These are phyloP conservation scores for Hystrix cristata DNA, from an alignment of 2,113 vertebrate species.

Conservation along the genomic window DNA sequence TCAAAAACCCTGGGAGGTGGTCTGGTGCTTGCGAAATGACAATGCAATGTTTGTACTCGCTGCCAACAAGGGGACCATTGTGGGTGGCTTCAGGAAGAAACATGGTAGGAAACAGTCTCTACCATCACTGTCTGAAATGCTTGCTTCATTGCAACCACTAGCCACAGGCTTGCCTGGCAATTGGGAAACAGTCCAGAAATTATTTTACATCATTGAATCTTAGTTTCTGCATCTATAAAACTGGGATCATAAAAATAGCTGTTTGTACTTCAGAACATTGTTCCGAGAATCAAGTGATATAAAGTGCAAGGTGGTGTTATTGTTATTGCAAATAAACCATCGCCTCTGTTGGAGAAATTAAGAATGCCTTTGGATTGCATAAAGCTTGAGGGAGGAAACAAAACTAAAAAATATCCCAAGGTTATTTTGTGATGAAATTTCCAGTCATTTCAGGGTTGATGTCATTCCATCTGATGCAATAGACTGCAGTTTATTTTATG, in stretches of 20 bases:
- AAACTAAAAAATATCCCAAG: conserved; percentile 51
- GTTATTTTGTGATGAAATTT: conserved; percentile 39
- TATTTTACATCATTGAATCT: conserved; percentile 20
- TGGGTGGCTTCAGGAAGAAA: not conserved
- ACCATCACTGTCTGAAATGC: not conserved
- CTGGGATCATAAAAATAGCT: conserved; percentile 69
- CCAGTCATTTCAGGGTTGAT: conserved; percentile 61
- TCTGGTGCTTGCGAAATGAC: not conserved
- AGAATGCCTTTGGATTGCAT: conserved; percentile 29
- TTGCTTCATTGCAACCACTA: not conserved
- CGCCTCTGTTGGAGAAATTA: conserved; percentile 8
- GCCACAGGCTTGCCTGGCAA: conserved; percentile 49
- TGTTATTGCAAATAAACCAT: conserved; percentile 31
- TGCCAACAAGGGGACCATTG: not conserved
- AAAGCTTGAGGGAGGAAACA: not conserved
- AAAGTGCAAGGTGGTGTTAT: conserved; percentile 1
- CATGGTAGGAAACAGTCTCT: not conserved
- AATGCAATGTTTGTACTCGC: not conserved
- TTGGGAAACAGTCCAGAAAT: conserved; percentile 59
- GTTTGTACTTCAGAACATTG: conserved; percentile 43
- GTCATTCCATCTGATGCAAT: conserved; percentile 59
- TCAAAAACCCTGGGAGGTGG: not conserved
- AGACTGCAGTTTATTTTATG: conserved; percentile 52
- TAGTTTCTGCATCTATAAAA: conserved; percentile 32
- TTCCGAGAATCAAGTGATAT: conserved; percentile 61